A percentile compares a stretch with the other conserved stretches of the same genome.
Evolutionary conservation across 2,888 invertebrate genomes (phyloP).

Genomic region (Acleris holmiana): DNA sequence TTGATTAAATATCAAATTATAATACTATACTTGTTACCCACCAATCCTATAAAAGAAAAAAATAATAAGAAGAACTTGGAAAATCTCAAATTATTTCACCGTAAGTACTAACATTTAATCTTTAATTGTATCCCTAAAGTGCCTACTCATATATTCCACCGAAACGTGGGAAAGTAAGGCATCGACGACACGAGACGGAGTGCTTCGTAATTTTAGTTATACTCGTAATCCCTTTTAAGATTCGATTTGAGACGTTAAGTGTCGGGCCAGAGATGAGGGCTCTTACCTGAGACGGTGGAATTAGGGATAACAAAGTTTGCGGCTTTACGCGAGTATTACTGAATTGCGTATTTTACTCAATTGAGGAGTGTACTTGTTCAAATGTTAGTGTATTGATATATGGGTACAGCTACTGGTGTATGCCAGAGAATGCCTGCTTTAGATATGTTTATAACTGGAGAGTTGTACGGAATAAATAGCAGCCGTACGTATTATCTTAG

Average conservation of each 20-base stretch:
- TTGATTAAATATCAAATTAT: too few relatives aligned
- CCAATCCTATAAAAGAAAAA: too few relatives aligned
- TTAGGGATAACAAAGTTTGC: slow-evolving; percentile 40
- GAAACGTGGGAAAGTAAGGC: slow-evolving; percentile 16
- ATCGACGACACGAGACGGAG: slow-evolving; percentile 20
- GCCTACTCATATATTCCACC: slow-evolving; percentile 20
- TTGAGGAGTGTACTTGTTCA: background rate
- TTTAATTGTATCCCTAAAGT: background rate
- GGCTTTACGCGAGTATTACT: slow-evolving; percentile 24
- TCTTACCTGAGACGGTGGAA: slow-evolving; percentile 38
- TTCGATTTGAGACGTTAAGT: slow-evolving; percentile 42
- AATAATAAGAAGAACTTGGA: too few relatives aligned
- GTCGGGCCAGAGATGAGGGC: slow-evolving; percentile 33
- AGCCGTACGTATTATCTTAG: too few relatives aligned
- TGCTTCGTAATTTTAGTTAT: slow-evolving; percentile 26
- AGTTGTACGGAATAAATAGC: too few relatives aligned
- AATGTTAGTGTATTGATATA: background rate
- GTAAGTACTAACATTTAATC: background rate
- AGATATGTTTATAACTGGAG: too few relatives aligned
- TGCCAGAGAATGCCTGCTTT: too few relatives aligned
- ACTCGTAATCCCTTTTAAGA: slow-evolving; percentile 38
- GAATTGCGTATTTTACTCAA: slow-evolving; percentile 14
- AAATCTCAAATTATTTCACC: too few relatives aligned
- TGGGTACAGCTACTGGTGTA: background rate
- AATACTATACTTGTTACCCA: too few relatives aligned